Conservation (phyloP, 2,797 vertebrate genomes). For the Novumbra hubbsi region DNA sequence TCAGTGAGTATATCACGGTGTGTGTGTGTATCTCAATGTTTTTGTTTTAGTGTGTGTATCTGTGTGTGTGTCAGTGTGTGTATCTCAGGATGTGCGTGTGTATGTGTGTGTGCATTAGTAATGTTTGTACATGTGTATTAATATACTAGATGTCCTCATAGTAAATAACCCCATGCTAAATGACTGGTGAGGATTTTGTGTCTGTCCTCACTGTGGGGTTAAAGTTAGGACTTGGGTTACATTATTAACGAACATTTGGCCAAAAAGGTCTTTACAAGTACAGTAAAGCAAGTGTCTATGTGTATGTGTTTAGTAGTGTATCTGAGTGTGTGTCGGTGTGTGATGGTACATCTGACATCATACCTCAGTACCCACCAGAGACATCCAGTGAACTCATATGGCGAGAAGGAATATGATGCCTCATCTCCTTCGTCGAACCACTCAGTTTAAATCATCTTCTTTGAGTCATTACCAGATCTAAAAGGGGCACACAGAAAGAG, state of each 20-base stretch:
- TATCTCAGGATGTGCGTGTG: conserved; percentile 8
- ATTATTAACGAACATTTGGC: background rate
- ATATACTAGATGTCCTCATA: too few species aligned
- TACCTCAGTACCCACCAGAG: background rate
- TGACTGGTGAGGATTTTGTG: too few species aligned
- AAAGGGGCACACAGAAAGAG: background rate
- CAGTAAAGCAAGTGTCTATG: too few species aligned
- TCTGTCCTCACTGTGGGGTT: too few species aligned
- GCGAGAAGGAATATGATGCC: background rate
- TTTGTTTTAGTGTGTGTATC: conserved; percentile 12
- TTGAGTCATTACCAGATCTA: background rate
- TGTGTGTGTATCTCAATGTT: background rate
- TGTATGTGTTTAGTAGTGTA: conserved; percentile 2
- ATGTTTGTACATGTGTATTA: conserved; percentile 1
- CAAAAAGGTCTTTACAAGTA: too few species aligned
- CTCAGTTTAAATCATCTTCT: background rate
- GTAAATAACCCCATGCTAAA: too few species aligned
- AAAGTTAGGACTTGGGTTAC: too few species aligned
- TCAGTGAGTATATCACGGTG: background rate
- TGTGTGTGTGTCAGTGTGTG: conserved; percentile 12
- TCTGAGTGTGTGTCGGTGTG: background rate
- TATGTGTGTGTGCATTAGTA: conserved; percentile 7
- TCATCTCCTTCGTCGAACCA: background rate
- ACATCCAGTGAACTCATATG: conserved; percentile 1
- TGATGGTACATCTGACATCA: conserved; percentile 5